These are phyloP conservation scores for Macaria liturata DNA, from an alignment of 2,888 invertebrate genomes.

Conservation along the genomic window DNA sequence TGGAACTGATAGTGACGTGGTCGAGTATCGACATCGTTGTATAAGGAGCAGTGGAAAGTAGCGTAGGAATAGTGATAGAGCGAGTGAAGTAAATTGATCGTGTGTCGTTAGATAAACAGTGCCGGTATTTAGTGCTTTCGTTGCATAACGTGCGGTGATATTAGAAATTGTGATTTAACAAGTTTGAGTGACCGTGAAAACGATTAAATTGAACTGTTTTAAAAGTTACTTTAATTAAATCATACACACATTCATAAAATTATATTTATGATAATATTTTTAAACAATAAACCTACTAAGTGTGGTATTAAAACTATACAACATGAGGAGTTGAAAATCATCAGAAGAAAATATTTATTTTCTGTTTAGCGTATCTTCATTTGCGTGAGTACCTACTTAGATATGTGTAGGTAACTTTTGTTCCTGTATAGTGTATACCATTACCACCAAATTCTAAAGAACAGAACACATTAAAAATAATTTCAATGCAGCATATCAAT, in stretches of 20 bases:
- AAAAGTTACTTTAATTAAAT: no score
- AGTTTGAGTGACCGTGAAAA: no score
- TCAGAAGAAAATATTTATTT: not conserved
- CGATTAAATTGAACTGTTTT: no score
- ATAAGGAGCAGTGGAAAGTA: slow-evolving; percentile 42
- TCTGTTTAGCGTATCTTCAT: not conserved
- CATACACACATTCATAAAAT: no score
- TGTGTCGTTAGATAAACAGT: slow-evolving; percentile 38
- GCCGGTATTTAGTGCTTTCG: slow-evolving; percentile 39
- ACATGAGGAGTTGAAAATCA: slow-evolving; percentile 5
- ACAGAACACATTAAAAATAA: no score
- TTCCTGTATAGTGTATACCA: not conserved
- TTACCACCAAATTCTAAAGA: not conserved
- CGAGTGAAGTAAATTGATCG: slow-evolving; percentile 39
- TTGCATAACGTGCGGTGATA: slow-evolving; percentile 26
- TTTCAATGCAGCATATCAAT: no score
- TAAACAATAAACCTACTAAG: no score
- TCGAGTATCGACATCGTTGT: slow-evolving; percentile 35
- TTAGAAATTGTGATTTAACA: not conserved
- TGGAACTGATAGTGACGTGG: slow-evolving; percentile 36
- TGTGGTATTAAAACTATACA: no score
- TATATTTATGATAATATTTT: no score
- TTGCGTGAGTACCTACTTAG: not conserved
- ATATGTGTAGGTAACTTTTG: not conserved
- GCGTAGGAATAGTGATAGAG: slow-evolving; percentile 31